Evolutionary conservation across 2,113 vertebrate genomes (phyloP), one percentile per base, ranked within the genome.

Genomic region (Nibea albiflora): DNA sequence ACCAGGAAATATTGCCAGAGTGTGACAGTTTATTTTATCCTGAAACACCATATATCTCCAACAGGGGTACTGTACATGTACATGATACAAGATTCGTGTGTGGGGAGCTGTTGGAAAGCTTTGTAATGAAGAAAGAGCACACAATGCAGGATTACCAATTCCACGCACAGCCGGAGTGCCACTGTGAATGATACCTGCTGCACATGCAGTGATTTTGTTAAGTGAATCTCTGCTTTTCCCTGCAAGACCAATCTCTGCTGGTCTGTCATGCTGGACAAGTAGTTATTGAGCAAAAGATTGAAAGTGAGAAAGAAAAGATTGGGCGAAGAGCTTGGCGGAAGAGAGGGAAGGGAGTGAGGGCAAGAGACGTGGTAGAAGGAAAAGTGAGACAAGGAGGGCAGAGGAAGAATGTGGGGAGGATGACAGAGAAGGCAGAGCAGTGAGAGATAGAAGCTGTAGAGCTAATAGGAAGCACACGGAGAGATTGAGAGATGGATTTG

Each of bases 271-370:
- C 82, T 22, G 78, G 83, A 86, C 87, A 81, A 85, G 90, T 79
- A 85, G 86, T 89, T 89, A 90, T 76, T 73, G 85, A 85, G 85
- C 76, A 80, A 83, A 70, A 81, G 69, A 89, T 89, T 89, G 85
- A 88, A 83, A 78, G 64, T 42, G 56, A 89, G 64, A 90, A 71
- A 83, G 54, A 60, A 84, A 31, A 73, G 70, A 76, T 74, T 80
- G 73, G 58, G 20, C 10, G 12, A 50, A 83, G 58, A 46, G 20
- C 20, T 49, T 22, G 53, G 63, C 0, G 7, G 50, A 67, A 56
- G 46, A 31, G 65, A 58, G 22, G 19, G 49, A 53, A n/a, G 31
- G 64, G 70, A 19, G 71, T 0, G 50, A 61, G 63, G 77, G 50
- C 4, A 24, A 56, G 63, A 54, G 56, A 22, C 58, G 12, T 16